These are phyloP conservation scores for Bombus fervidus DNA, from an alignment of 1,140 invertebrate species.

Conservation along the genomic window DNA sequence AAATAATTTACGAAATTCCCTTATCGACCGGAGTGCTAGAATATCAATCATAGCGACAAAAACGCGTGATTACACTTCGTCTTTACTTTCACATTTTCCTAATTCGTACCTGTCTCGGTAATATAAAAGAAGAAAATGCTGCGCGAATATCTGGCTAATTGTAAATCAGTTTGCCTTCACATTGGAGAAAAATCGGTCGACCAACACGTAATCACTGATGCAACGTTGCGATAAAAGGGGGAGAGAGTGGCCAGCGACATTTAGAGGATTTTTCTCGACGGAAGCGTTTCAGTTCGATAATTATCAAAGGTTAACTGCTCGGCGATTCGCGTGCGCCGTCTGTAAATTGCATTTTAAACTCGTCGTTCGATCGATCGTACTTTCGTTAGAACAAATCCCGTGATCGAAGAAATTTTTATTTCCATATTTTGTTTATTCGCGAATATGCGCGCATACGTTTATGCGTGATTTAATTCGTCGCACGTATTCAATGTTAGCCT, in stretches of 20 bases:
- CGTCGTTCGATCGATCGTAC: neutral
- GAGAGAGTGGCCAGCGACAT: conserved; percentile 23
- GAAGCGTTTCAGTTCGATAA: conserved; percentile 12
- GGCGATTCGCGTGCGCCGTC: neutral
- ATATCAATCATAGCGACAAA: neutral
- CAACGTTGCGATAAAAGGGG: neutral
- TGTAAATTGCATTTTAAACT: conserved; percentile 2
- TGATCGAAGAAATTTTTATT: neutral
- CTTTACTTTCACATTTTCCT: neutral
- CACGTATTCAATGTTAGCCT: neutral
- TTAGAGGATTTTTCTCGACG: neutral
- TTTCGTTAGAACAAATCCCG: neutral
- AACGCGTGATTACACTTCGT: neutral
- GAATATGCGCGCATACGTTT: neutral
- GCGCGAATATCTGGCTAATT: neutral
- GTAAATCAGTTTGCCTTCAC: neutral
- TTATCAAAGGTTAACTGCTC: conserved; percentile 20
- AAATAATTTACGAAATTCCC: neutral
- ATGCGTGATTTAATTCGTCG: neutral
- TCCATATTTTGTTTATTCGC: neutral
- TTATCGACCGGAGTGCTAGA: neutral
- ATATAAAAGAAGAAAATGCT: neutral
- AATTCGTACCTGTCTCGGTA: neutral
- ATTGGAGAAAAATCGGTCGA: neutral
- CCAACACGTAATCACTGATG: neutral